Base-by-base conservation (phyloP, 2,888 invertebrate genomes). In the Lobophora halterata region DNA sequence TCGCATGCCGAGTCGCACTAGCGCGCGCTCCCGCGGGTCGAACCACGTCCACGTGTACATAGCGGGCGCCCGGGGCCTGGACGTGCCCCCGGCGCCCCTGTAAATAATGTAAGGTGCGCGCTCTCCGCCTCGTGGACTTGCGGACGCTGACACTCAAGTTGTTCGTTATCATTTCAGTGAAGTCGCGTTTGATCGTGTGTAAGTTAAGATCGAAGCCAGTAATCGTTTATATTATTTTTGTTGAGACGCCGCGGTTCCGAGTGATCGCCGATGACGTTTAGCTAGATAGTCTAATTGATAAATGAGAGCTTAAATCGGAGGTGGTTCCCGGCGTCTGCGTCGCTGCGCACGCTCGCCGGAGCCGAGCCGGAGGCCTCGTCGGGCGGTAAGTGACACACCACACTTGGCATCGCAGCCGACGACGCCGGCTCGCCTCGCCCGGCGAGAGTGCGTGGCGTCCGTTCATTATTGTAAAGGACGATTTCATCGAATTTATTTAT, bases 401-500 rank as follows among this genome's bases (percentile, higher is more conserved):
- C 59, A 48, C 57, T 17, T 36, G 10, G 46, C 20, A 18, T 30
- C 35, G 29, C 6, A 18, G 10, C 30, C 9, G 29, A 27, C 40
- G 58, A 48, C 52, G 41, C 51, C 20, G 24, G 47, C 51, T 13
- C 10, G 39, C 56, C 55, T 55, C 49, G 55, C 59, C 45, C 52
- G 30, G 34, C 50, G 59, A 55, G 56, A 52, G 64, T 61, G 74
- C 70, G 57, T 48, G 49, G 63, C 71, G 74, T 12, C 64, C 55
- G 53, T 62, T 65, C 68, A 67, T 49, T 71, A 3, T n/a, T 73
- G 71, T 75, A 73, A 81, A 72, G 77, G 86, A 86, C 86, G 79
- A 85, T 86, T 82, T 78, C 86, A 83, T 86, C 86, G 86, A 86
- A 86, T 86, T 86, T 86, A 86, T 85, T 85, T 85, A 80, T 86